These are phyloP conservation scores for Megaustenia siamemsis DNA, from an alignment of 2,888 invertebrate species.

Conservation along the genomic window DNA sequence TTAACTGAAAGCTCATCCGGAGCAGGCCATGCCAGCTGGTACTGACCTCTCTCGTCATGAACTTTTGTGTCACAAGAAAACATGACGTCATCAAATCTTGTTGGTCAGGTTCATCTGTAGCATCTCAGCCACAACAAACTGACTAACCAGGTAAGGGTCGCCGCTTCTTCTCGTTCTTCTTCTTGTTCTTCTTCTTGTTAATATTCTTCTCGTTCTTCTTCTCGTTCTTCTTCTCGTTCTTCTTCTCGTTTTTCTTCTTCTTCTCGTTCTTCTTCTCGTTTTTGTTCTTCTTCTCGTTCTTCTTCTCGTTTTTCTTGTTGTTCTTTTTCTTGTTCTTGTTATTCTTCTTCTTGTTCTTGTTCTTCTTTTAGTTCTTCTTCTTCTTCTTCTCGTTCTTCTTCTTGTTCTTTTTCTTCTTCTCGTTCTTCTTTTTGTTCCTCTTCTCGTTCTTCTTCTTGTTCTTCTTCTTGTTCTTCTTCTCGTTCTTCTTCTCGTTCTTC, in stretches of 20 bases:
- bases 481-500: not conserved
- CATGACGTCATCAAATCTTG: too few species aligned
- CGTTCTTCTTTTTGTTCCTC: too few species aligned
- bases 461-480: not conserved
- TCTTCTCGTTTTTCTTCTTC: not conserved
- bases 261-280: not conserved
- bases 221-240: not conserved
- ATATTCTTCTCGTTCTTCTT: not conserved
- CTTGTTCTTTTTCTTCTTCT: too few species aligned
- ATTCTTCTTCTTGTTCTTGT: not conserved
- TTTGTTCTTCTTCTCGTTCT: not conserved
- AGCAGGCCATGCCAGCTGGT: too few species aligned
- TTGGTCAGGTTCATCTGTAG: too few species aligned
- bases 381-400: not conserved
- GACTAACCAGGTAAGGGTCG: too few species aligned
- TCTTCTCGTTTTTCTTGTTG: not conserved
- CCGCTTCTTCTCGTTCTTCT: too few species aligned
- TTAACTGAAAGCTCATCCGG: too few species aligned
- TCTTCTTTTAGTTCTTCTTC: not conserved
- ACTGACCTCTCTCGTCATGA: too few species aligned
- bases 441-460: not conserved
- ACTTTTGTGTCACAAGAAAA: too few species aligned
- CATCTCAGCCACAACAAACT: too few species aligned
- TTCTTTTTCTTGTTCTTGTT: not conserved
- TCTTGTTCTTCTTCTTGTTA: not conserved